Conservation (phyloP, 2,797 vertebrate genomes). For the Lutjanus campechanus region DNA sequence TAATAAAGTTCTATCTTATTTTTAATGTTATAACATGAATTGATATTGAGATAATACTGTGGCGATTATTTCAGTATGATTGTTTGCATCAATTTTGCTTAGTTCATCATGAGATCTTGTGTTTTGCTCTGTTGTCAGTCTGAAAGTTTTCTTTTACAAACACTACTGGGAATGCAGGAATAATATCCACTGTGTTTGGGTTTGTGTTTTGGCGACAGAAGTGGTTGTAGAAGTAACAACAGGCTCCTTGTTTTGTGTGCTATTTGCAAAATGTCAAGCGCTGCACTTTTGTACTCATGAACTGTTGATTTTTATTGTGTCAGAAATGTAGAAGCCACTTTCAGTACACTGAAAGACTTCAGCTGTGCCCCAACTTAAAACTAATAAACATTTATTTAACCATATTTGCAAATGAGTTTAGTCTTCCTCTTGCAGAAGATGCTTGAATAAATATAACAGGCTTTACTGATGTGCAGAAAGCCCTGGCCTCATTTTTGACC, state of each 20-base stretch:
- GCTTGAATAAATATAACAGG: not conserved
- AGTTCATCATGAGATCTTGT: too few relatives aligned
- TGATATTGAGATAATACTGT: too few relatives aligned
- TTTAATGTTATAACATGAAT: too few relatives aligned
- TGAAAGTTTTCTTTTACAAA: too few relatives aligned
- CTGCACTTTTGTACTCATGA: not conserved
- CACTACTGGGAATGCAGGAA: not conserved
- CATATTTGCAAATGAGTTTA: not conserved
- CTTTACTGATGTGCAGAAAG: not conserved
- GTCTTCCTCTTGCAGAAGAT: slow-evolving; percentile 1
- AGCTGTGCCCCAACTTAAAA: not conserved
- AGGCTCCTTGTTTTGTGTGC: not conserved
- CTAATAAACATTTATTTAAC: not conserved
- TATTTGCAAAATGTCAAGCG: not conserved
- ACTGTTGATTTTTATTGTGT: not conserved
- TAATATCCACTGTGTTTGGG: not conserved
- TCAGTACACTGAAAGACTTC: not conserved
- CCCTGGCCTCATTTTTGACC: not conserved
- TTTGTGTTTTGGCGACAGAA: not conserved
- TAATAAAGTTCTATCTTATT: too few relatives aligned
- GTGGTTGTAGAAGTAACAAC: not conserved
- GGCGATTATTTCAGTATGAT: too few relatives aligned
- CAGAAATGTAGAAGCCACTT: not conserved
- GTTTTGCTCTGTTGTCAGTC: too few relatives aligned
- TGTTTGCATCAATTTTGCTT: too few relatives aligned